Base-by-base conservation (phyloP, 2,888 invertebrate genomes). In the Acleris emargana region DNA sequence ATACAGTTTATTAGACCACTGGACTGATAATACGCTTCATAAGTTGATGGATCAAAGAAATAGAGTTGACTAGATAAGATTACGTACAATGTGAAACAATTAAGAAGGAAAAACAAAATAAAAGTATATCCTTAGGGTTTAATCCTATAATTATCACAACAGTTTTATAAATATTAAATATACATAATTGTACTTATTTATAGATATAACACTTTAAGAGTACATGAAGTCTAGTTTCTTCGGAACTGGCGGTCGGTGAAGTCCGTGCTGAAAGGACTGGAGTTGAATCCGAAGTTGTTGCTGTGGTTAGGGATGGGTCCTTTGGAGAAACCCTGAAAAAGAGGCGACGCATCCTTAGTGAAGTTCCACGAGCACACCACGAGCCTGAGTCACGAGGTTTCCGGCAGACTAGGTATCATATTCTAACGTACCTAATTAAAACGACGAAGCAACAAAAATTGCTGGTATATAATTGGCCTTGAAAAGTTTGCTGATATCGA, bases 271-370 rank as follows among this genome's bases (percentile, higher is more conserved):
- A 89, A 90, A 0, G 90, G 89, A 6, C 80, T 81, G 3, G 82
- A 28, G 68, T 85, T 83, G 76, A 89, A 89, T 0, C 84, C 85
- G 70, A 92, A 91, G 72, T 84, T 83, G 72, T 91, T 91, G 68
- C 73, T 72, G 73, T 89, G 89, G 50, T 72, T 81, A 0, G 91
- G 78, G 22, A 86, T 70, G 1, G 68, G 50, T n/a, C 68, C 62
- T 20, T 17, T 20, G 20, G 59, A 49, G 13, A 59, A 22, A 2
- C 43, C 64, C 64, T 64, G 64, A 11, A 54, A 53, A n/a, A 16
- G 7, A 16, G 6, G 38, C 0, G 45, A 17, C n/a, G 17, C 49
- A 11, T 18, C 20, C 17, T 49, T 18, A 20, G 11, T 20, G 11
- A 5, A 18, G 18, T 49, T 3, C 1, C 17, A 18, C 18, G 9